Evolutionary conservation across 2,888 invertebrate genomes (phyloP), one percentile per base, ranked within the genome.

Genomic region (Scrobipalpa atriplicella): DNA sequence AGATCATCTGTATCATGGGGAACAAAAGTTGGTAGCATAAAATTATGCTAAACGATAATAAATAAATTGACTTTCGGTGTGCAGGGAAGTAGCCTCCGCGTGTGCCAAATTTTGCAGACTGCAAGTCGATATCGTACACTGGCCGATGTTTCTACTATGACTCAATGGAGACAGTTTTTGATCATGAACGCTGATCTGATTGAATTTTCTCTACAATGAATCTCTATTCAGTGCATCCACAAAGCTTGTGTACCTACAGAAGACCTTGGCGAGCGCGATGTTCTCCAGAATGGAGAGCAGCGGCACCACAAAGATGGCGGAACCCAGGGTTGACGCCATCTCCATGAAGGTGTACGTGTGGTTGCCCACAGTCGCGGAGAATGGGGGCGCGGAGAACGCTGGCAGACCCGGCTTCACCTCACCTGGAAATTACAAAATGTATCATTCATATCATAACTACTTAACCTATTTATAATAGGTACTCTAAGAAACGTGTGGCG

Each of bases 231-330:
- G 19, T 19, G 10, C 19, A 3, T 52, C 51, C 51, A 18, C 18
- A 62, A 62, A 61, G 13, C 8, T 21, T 18, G 29, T 47, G 13
- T 73, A 91, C 91, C 91, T 66, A 92, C 93, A 92, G 87, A 99
- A 99, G 0, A 98, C 98, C 90, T 98, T 98, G 2, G 98, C 98
- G 72, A 99, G 97, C 0, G 99, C 98, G 62, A 99, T 97, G 83
- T 98, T 98, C 77, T 98, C 98, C 13, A 99, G 93, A 0, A 99
- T 96, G 0, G 97, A 97, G 70, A 99, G 96, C 65, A 99, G 94
- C 0, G 99, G 98, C 60, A 99, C 95, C 52, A 99, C 94, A 68
- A 97, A 92, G 69, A 98, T 95, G 10, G 98, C 97, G 1, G 96
- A 95, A 10, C 98, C 98, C 66, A 99, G 93, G 77, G 96, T 96